Base-by-base conservation (phyloP, 2,113 vertebrate species). In the Cynoglossus semilaevis region DNA sequence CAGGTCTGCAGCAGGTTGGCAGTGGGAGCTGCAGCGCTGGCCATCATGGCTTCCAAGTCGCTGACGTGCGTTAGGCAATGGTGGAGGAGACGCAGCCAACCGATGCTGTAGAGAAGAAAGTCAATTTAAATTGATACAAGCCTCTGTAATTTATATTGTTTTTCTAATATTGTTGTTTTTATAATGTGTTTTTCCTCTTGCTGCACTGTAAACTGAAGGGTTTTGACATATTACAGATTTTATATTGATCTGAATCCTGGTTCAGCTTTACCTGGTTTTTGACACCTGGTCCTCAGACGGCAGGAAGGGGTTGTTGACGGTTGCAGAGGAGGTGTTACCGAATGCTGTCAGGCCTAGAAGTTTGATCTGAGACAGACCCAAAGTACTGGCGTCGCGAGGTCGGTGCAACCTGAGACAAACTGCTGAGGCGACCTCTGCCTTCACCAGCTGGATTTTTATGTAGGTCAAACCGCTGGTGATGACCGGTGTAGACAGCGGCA, bases 221-320 rank as follows among this genome's bases (percentile, higher is more conserved):
- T 1, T 22, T 8, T 9, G 1, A 22, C 16, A 19, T 13, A 9
- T 9, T 6, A 50, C 1, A 15, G 1, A 58, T 11, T 43, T 18
- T 1, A 5, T 49, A 3, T 19, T 0, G 2, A 5, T 29, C 0
- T 12, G 8, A 10, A 18, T 59, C 7, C 10, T 22, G 37, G n/a
- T 43, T 15, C 0, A 9, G 12, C 4, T 5, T 19, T 74, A 99
- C 97, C 96, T 99, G 50, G 97, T 98, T 91, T 99, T 99, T 45
- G 97, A 99, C 56, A 99, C 96, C 69, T 99, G 97, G 87, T 99
- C 97, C 89, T 99, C 97, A 13, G 96, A 97, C 8, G 97, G 96
- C 68, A 99, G 92, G 81, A 99, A 99, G 1, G 97, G 97, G 79
- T 99, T 99, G 81, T 96, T 99, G 72, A 99, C 95, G 0, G 97